These are phyloP conservation scores for Phylloscopus trochilus DNA, from an alignment of 2,113 vertebrate genomes.

Conservation along the genomic window DNA sequence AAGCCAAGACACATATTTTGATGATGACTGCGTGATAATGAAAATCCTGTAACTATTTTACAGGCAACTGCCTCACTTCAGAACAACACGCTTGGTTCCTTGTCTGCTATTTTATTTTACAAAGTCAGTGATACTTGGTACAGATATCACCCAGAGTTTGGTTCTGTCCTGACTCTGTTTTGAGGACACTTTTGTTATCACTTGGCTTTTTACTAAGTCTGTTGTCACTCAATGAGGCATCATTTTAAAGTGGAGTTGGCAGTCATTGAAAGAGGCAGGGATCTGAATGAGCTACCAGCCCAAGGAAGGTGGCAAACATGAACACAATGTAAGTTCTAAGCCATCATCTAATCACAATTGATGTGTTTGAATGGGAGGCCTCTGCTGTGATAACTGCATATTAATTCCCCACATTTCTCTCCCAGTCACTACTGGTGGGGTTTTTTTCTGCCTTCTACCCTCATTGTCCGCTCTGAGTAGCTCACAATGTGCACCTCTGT, in stretches of 20 bases:
- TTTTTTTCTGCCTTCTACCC: background rate
- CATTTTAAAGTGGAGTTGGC: background rate
- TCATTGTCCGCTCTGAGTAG: background rate
- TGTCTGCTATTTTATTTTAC: conserved; percentile 33
- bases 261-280: background rate
- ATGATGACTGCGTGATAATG: background rate
- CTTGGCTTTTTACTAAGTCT: background rate
- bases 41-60: conserved; percentile 32
- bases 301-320: background rate
- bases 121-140: background rate
- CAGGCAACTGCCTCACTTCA: background rate
- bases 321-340: background rate
- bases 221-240: background rate
- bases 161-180: background rate
- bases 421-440: background rate
- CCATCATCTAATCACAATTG: background rate
- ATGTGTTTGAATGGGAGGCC: background rate
- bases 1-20: conserved; percentile 10
- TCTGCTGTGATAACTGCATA: background rate
- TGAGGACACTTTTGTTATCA: background rate
- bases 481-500: rapidly evolving
- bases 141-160: background rate
- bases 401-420: background rate
- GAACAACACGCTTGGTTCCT: conserved; percentile 21
- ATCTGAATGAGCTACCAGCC: background rate